A percentile compares a stretch with the other conserved stretches of the same genome.
Conservation (phyloP, 2,888 invertebrate species). For the Neria commutata region DNA sequence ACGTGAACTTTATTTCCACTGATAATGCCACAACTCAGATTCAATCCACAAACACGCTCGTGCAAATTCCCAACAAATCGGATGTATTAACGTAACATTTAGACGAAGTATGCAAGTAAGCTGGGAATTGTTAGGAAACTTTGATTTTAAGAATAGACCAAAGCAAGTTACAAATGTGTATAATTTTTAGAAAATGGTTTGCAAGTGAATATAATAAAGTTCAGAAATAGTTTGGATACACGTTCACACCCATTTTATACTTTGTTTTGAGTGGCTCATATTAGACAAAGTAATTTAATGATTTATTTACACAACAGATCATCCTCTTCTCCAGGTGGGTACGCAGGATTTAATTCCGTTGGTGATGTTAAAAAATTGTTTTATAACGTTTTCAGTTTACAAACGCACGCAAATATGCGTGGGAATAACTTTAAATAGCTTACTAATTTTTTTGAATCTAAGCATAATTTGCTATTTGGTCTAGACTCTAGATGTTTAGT, state of each 20-base stretch:
- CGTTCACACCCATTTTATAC: neutral
- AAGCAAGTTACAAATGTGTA: neutral
- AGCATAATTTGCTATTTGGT: no score
- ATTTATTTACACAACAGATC: no score
- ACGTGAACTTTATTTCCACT: slow-evolving; percentile 15
- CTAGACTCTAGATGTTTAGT: no score
- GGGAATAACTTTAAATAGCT: no score
- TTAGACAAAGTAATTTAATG: no score
- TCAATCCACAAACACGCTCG: slow-evolving; percentile 32
- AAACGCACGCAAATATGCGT: no score
- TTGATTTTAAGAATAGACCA: neutral
- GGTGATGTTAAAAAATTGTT: no score
- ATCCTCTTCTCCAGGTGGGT: no score
- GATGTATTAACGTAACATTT: slow-evolving; percentile 42
- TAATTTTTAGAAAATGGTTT: neutral
- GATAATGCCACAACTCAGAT: slow-evolving; percentile 19
- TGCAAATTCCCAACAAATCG: slow-evolving; percentile 40
- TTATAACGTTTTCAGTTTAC: no score
- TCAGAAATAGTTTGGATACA: neutral
- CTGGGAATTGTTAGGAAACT: neutral
- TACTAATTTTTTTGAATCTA: no score
- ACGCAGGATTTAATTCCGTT: no score
- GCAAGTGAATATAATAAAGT: neutral
- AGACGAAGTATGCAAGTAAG: neutral
- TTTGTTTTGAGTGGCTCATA: no score